Percentiles rank a stretch among this genome's conserved stretches.
These are phyloP conservation scores for Osedax frankpressi DNA, from an alignment of 2,888 invertebrate species.

Conservation along the genomic window DNA sequence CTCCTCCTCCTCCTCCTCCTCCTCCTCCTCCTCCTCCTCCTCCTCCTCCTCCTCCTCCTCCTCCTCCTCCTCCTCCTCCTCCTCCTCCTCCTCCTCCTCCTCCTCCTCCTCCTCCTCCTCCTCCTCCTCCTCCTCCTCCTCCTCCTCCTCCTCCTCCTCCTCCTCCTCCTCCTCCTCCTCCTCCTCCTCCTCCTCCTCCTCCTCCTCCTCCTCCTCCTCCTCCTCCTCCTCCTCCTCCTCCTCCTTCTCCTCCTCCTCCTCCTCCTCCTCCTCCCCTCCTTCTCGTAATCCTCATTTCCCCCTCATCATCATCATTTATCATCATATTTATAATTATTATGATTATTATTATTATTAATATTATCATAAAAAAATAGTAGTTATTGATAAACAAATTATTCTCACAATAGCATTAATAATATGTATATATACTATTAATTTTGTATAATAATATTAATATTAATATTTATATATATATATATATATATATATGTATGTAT, in stretches of 20 bases:
- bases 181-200: background rate
- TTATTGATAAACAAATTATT: no score
- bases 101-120: background rate
- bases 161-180: slow-evolving; percentile 1
- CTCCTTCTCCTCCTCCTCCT: background rate
- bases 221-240: no score
- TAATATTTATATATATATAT: background rate
- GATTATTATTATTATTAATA: no score
- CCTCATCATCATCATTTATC: no score
- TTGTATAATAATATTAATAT: background rate
- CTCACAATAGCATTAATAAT: no score
- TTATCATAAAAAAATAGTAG: no score
- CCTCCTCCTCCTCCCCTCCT: background rate
- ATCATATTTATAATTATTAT: no score
- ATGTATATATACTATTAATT: background rate
- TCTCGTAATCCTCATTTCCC: no score
- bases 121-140: background rate
- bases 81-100: background rate
- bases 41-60: background rate
- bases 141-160: background rate
- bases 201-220: background rate
- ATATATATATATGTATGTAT: background rate
- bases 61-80: background rate
- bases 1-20: background rate
- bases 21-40: background rate